Percentiles rank a stretch among this genome's conserved stretches.
phyloP scores from a whole-genome alignment of 1,140 invertebrate species.

The Temnothorax nylanderi region DNA sequence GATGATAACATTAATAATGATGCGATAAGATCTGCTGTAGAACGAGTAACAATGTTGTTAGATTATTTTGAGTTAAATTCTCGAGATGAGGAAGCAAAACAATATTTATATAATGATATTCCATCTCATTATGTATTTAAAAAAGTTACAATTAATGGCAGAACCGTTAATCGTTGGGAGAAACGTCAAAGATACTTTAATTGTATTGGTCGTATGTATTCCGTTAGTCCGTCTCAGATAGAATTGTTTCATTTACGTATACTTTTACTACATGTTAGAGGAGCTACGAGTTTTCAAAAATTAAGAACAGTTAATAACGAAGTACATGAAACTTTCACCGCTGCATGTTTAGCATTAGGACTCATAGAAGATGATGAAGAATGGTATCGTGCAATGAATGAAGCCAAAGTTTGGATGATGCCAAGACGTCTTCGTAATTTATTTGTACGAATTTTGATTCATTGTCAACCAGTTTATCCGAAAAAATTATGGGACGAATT shows the following conservation, averaged over 20 bases:
- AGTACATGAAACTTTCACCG: neutral
- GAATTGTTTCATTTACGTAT: conserved; percentile 21
- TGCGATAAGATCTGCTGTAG: no score
- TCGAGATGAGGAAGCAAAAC: no score
- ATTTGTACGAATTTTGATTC: conserved; percentile 26
- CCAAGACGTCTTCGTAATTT: conserved; percentile 14
- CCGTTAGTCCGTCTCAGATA: neutral
- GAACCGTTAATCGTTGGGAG: no score
- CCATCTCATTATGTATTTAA: no score
- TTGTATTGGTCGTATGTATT: conserved; percentile 12
- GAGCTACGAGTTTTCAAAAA: conserved; percentile 10
- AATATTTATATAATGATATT: no score
- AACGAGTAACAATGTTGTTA: no score
- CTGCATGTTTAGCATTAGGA: conserved; percentile 21
- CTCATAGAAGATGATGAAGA: conserved; percentile 14
- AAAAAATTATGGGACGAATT: conserved; percentile 1
- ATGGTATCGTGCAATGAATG: conserved; percentile 27
- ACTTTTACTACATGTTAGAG: conserved; percentile 16
- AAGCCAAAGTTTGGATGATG: conserved; percentile 36
- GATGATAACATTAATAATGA: neutral
- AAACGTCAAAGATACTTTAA: conserved; percentile 22
- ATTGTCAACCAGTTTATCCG: conserved; percentile 1
- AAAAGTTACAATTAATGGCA: no score
- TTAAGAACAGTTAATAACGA: conserved; percentile 12
- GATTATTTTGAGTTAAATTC: no score